Evolutionary conservation across 2,113 vertebrate species (phyloP), one percentile per base, ranked within the genome.

Genomic region (Pseudopipra pipra): DNA sequence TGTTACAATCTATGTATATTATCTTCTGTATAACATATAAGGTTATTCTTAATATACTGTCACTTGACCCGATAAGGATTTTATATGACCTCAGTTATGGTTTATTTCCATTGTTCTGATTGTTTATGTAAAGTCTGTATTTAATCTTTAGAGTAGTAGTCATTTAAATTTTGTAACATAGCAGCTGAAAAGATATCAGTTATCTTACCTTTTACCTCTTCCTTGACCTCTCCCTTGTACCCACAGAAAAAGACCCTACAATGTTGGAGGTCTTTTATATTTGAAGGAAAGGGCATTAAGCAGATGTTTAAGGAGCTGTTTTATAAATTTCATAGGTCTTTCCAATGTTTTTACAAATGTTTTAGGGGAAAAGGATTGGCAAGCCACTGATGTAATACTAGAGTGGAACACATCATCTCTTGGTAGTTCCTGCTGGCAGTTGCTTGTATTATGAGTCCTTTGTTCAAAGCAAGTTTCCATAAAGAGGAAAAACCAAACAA

Each of bases 291-390:
- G 96, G 95, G 85, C 92, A 93, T 95, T 97, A 95, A 96, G 88
- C 80, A 96, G 95, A 95, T 95, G 93, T 95, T 95, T 93, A 86
- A 94, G 95, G 93, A 97, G 83, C 95, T 92, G 81, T 96, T 97
- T 97, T 95, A 62, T 94, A 93, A 88, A 90, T 92, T 95, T 93
- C 90, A 41, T 96, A 94, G 86, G 41, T 89, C 84, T 88, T 95
- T 96, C 88, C 93, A 81, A 55, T 90, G 85, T 97, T 97, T 97
- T 95, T 95, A 96, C 54, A 71, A 92, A 62, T 93, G 77, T 78
- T 93, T 89, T 95, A 89, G 62, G 79, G 72, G 56, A 30, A 90
- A 92, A 96, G 95, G 93, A 93, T 87, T 89, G 93, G 92, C 90
- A 93, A 95, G 88, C 96, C 92, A 54, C 68, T 78, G 76, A 73